A percentile compares a stretch with the other conserved stretches of the same genome.
phyloP scores from a whole-genome alignment of 2,888 invertebrate genomes.

The Rhabditoides inermis region DNA sequence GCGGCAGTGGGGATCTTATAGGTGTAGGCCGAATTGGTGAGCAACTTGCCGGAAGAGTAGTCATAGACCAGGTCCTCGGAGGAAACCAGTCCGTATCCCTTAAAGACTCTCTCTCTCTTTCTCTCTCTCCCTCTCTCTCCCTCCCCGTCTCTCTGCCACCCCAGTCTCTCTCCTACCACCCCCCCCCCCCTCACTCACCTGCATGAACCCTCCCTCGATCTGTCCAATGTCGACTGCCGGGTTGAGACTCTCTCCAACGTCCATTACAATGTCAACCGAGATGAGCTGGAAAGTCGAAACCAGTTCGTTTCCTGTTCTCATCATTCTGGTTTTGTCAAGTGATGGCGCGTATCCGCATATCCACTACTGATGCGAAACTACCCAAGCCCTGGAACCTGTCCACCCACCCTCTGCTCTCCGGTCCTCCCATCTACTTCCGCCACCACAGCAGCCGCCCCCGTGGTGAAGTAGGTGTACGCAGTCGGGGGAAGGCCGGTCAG shows the following conservation, averaged over 20 bases:
- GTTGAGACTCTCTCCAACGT: slow-evolving; percentile 84
- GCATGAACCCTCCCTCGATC: slow-evolving; percentile 86
- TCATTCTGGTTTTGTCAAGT: no score
- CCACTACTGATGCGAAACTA: no score
- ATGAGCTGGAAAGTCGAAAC: slow-evolving; percentile 60
- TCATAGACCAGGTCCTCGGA: slow-evolving; percentile 80
- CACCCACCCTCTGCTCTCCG: slow-evolving; percentile 72
- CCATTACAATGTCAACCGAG: slow-evolving; percentile 87
- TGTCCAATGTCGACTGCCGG: slow-evolving; percentile 93
- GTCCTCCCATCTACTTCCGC: slow-evolving; percentile 87
- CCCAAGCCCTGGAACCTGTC: no score
- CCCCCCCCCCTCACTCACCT: slow-evolving; percentile 52
- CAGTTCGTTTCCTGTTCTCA: background rate
- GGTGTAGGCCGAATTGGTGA: slow-evolving; percentile 77
- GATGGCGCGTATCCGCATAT: no score
- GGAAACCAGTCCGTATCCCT: slow-evolving; percentile 79
- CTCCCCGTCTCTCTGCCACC: background rate
- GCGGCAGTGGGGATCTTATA: slow-evolving; percentile 86
- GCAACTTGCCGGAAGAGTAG: slow-evolving; percentile 61
- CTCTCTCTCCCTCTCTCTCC: background rate
- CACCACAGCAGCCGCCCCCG: slow-evolving; percentile 74
- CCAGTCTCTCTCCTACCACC: background rate
- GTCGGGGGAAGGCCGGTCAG: no score
- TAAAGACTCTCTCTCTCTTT: background rate
- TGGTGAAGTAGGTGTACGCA: slow-evolving; percentile 74